Conservation (phyloP, 2,888 invertebrate species). For the Malthinus flaveolus region DNA sequence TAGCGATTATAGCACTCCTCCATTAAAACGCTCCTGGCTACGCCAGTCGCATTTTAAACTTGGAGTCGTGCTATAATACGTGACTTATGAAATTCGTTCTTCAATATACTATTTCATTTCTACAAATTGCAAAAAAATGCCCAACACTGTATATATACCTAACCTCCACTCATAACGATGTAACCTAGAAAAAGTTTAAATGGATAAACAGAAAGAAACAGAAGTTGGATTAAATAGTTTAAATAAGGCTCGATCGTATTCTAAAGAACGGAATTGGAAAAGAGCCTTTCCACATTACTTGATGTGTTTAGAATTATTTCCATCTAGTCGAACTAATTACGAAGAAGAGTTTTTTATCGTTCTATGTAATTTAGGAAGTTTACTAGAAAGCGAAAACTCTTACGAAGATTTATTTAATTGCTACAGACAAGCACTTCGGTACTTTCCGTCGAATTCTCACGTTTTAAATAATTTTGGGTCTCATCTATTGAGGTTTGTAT, state of each 20-base stretch:
- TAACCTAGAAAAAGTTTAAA: too few species aligned
- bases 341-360: conserved; percentile 39
- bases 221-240: conserved; percentile 34
- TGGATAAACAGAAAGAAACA: too few species aligned
- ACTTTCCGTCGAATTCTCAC: conserved; percentile 56
- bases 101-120: too few species aligned
- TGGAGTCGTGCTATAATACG: too few species aligned
- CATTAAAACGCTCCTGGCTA: too few species aligned
- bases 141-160: too few species aligned
- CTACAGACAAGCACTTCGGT: conserved; percentile 52
- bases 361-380: conserved; percentile 40
- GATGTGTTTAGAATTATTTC: conserved; percentile 41
- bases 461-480: conserved; percentile 58
- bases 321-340: conserved; percentile 32
- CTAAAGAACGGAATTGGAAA: conserved; percentile 37
- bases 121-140: too few species aligned
- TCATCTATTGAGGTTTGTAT: conserved; percentile 56
- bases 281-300: conserved; percentile 48
- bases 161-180: too few species aligned
- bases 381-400: conserved; percentile 44
- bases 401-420: conserved; percentile 51
- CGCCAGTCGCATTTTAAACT: too few species aligned
- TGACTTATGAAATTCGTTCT: too few species aligned
- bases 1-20: too few species aligned
- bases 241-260: conserved; percentile 40